Base-by-base conservation (phyloP, 2,113 vertebrate genomes). In the Smithornis capensis region DNA sequence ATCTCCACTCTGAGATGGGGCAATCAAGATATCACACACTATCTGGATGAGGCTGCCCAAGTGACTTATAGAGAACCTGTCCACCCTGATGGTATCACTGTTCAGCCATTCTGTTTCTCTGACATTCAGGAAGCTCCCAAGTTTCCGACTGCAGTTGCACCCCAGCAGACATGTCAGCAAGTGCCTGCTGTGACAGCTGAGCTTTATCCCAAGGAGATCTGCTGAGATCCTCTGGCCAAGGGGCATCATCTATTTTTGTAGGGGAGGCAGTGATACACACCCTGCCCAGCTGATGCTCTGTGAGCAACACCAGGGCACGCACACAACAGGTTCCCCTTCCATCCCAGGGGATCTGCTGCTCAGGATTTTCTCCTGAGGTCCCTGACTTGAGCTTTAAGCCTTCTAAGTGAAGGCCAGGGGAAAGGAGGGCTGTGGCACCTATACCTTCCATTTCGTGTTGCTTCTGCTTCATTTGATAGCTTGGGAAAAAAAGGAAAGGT, bases 221-320 rank as follows among this genome's bases (percentile, higher is more conserved):
- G 75, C n/a, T 0, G 0, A 69, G 64, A 83, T 31, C 37, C 45
- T 57, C 31, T 31, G 69, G 53, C 53, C 85, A 82, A 86, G 75
- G 44, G 35, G 47, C 74, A 79, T 5, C 7, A 19, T 5, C 62
- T 91, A 5, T 55, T 93, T 85, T 19, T 64, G 67, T 7, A 57
- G 14, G 53, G 35, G 12, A 82, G 59, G 82, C 67, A 89, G 70
- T 0, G 0, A 69, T 19, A 45, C 8, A 45, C 0, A 0, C 44
- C 38, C 56, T 63, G 52, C 19, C 47, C 0, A 0, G 40, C 35
- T 42, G 55, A 71, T 57, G 63, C 45, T 77, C 55, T 49, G 28
- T 5, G 2, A 83, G 47, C 23, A 77, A 40, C 50, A 60, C 16
- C 44, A 31, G 10, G 22, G 28, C 21, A 33, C 2, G 16, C 40